A percentile compares a stretch with the other conserved stretches of the same genome.
Conservation (phyloP, 2,113 vertebrate species). For the Gobius niger region DNA sequence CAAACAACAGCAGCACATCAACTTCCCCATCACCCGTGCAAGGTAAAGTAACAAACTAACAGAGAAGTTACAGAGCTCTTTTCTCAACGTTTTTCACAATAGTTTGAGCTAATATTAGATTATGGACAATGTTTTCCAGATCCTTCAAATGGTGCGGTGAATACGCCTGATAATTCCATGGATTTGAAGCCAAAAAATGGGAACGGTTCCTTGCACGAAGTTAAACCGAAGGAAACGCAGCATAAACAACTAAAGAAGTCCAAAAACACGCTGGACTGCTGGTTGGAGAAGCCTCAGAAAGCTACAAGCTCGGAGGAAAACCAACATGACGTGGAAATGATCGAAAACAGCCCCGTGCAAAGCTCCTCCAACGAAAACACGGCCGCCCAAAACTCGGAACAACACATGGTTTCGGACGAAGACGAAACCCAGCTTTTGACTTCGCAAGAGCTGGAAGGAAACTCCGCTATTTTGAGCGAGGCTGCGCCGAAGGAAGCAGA, state of each 20-base stretch:
- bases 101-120: too few relatives aligned
- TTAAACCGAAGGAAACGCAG: conserved; percentile 30
- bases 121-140: conserved; percentile 11
- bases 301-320: neutral
- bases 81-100: too few relatives aligned
- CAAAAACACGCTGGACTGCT: conserved; percentile 45
- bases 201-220: conserved; percentile 23
- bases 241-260: conserved; percentile 33
- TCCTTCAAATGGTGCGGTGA: conserved; percentile 6
- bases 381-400: neutral
- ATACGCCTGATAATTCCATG: conserved; percentile 19
- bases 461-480: neutral
- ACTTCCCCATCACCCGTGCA: neutral
- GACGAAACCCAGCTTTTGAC: conserved; percentile 57
- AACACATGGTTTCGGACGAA: conserved; percentile 15
- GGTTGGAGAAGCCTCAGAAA: conserved; percentile 49
- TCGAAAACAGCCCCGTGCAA: conserved; percentile 13
- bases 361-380: conserved; percentile 14
- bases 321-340: conserved; percentile 42
- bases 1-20: neutral
- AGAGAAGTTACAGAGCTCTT: too few relatives aligned
- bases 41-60: neutral
- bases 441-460: conserved; percentile 17
- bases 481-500: conserved; percentile 14
- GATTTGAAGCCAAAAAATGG: conserved; percentile 31